phyloP scores from a whole-genome alignment of 2,797 vertebrate species.

The Salarias fasciatus region DNA sequence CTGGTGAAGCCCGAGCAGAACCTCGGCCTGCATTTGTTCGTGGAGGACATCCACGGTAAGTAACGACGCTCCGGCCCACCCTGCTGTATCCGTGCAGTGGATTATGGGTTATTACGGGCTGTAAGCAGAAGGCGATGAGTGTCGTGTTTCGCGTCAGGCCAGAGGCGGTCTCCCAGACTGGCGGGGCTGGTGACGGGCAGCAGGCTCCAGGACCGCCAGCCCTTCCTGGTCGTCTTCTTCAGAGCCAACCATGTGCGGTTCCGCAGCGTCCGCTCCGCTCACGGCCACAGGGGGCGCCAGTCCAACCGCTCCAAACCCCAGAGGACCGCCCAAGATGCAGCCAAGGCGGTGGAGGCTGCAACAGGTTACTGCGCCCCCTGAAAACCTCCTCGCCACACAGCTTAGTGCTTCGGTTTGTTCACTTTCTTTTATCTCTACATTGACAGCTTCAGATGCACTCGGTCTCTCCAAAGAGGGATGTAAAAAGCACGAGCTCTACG shows the following conservation, averaged over 20 bases:
- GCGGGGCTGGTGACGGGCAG: slow-evolving; percentile 87
- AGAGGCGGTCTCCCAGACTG: slow-evolving; percentile 87
- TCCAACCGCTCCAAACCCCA: slow-evolving; percentile 88
- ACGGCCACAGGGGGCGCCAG: slow-evolving; percentile 87
- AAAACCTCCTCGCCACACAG: too few relatives aligned
- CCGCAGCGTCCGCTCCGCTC: slow-evolving; percentile 88
- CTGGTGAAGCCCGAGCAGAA: slow-evolving; percentile 91
- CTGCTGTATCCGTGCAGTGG: too few relatives aligned
- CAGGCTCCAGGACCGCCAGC: slow-evolving; percentile 91
- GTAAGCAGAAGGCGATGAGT: not conserved
- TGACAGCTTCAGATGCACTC: slow-evolving; percentile 84
- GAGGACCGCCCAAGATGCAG: slow-evolving; percentile 89
- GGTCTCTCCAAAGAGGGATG: slow-evolving; percentile 92
- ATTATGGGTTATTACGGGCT: too few relatives aligned
- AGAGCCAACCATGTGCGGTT: slow-evolving; percentile 93
- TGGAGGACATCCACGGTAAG: slow-evolving; percentile 90
- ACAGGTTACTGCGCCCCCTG: slow-evolving; percentile 63
- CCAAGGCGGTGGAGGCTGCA: slow-evolving; percentile 88
- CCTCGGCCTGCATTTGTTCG: slow-evolving; percentile 89
- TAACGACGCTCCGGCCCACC: slow-evolving; percentile 8
- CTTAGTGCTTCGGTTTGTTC: not conserved
- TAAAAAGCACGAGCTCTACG: slow-evolving; percentile 97
- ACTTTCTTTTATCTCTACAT: slow-evolving; percentile 2
- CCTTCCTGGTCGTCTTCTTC: slow-evolving; percentile 96
- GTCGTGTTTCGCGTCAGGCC: slow-evolving; percentile 78